Evolutionary conservation across 2,888 invertebrate species (phyloP).

Genomic region (Macrophya annulata): DNA sequence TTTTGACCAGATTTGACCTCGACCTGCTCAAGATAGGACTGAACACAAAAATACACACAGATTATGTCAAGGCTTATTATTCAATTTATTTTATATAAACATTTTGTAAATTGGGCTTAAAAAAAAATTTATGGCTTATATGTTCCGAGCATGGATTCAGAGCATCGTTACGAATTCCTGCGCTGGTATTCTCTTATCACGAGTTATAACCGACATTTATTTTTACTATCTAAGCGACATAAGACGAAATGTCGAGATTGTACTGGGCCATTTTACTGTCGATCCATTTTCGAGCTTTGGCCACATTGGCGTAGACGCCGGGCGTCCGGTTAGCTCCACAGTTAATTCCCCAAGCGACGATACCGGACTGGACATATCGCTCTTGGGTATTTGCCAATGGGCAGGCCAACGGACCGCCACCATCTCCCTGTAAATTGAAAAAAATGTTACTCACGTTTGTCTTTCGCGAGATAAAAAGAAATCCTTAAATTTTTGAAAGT

Average conservation of each 20-base stretch:
- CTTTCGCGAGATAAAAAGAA: neutral
- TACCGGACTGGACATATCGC: slow-evolving; percentile 83
- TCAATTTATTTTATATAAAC: slow-evolving; percentile 17
- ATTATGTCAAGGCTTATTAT: neutral
- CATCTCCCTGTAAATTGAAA: slow-evolving; percentile 82
- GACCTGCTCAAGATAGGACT: neutral
- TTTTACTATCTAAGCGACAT: slow-evolving; percentile 61
- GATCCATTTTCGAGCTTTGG: slow-evolving; percentile 87
- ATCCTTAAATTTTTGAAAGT: neutral
- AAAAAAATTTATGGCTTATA: neutral
- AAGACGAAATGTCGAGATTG: slow-evolving; percentile 78
- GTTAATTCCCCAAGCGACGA: slow-evolving; percentile 92
- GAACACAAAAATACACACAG: neutral
- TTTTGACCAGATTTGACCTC: neutral
- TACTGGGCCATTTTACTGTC: slow-evolving; percentile 82
- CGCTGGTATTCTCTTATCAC: neutral
- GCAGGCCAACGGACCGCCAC: slow-evolving; percentile 91
- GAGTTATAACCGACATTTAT: neutral
- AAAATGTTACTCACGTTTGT: neutral
- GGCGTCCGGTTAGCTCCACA: slow-evolving; percentile 86
- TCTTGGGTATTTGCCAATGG: slow-evolving; percentile 81
- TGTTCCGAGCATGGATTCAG: neutral
- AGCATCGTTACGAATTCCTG: neutral
- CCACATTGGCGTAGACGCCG: slow-evolving; percentile 89
- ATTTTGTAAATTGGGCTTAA: neutral